Percentiles rank a stretch among this genome's conserved stretches.
Conservation (phyloP, 2,797 vertebrate species). For the Peromyscus nudipes region DNA sequence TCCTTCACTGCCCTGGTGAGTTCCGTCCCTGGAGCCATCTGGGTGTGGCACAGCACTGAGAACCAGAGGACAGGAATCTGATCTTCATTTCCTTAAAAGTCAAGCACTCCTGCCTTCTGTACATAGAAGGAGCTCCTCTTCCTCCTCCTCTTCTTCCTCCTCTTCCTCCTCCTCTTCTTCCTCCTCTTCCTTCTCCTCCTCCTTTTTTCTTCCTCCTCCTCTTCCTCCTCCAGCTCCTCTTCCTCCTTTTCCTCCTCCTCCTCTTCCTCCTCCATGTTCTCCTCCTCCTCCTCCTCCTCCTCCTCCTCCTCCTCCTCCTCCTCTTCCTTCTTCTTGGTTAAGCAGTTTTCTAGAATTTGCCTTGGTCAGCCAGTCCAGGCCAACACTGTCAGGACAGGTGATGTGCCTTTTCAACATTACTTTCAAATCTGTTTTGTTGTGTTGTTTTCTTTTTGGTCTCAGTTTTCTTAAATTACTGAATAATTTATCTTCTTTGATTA, state of each 20-base stretch:
- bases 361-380: background rate
- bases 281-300: background rate
- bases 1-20: background rate
- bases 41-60: background rate
- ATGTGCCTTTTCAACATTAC: background rate
- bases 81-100: conserved; percentile 36
- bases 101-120: background rate
- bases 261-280: no score
- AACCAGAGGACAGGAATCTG: background rate
- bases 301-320: background rate
- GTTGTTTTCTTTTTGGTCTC: background rate
- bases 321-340: background rate
- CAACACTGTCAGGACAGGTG: background rate
- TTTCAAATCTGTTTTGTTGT: background rate
- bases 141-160: background rate
- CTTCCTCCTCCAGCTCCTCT: no score
- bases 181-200: background rate
- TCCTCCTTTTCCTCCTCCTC: no score
- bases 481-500: background rate
- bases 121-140: background rate
- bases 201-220: background rate
- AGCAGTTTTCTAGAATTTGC: background rate
- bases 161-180: background rate
- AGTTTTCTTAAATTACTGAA: background rate
- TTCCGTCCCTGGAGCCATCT: no score